phyloP scores from a whole-genome alignment of 2,888 invertebrate species.

The Campoletis raptor region DNA sequence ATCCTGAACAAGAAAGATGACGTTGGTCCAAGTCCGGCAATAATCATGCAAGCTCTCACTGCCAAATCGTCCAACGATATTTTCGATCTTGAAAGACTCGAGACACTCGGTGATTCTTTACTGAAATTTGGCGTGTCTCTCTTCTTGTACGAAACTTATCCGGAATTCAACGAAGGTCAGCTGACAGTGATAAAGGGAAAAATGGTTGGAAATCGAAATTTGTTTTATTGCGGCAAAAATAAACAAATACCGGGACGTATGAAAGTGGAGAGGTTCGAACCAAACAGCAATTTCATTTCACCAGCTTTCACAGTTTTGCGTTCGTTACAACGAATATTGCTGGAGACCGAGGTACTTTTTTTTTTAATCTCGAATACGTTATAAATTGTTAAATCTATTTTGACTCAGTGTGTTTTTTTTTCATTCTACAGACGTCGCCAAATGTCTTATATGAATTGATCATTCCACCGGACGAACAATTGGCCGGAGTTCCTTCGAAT shows the following conservation, averaged over 20 bases:
- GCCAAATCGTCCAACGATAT: slow-evolving; percentile 90
- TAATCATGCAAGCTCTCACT: slow-evolving; percentile 88
- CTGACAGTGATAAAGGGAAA: slow-evolving; percentile 90
- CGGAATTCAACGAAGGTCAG: slow-evolving; percentile 91
- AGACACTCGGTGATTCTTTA: slow-evolving; percentile 96
- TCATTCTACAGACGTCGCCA: slow-evolving; percentile 83
- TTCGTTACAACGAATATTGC: slow-evolving; percentile 85
- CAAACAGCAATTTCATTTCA: slow-evolving; percentile 91
- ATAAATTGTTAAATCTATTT: slow-evolving; percentile 74
- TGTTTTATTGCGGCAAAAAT: slow-evolving; percentile 89
- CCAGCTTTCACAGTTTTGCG: slow-evolving; percentile 90
- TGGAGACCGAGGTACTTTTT: slow-evolving; percentile 72
- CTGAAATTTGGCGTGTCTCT: slow-evolving; percentile 92
- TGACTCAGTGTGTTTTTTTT: neutral
- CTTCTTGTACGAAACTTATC: slow-evolving; percentile 90
- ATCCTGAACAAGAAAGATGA: slow-evolving; percentile 66
- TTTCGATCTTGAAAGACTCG: slow-evolving; percentile 92
- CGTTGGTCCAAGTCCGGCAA: slow-evolving; percentile 77
- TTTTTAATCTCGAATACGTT: slow-evolving; percentile 45
- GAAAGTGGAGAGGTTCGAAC: slow-evolving; percentile 88
- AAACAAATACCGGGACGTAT: slow-evolving; percentile 86
- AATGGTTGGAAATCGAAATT: slow-evolving; percentile 93
- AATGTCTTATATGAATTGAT: slow-evolving; percentile 85
- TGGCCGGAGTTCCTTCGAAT: slow-evolving; percentile 82
- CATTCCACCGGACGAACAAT: slow-evolving; percentile 85